Evolutionary conservation across 2,888 invertebrate genomes (phyloP).

Genomic region (Craniophora ligustri): DNA sequence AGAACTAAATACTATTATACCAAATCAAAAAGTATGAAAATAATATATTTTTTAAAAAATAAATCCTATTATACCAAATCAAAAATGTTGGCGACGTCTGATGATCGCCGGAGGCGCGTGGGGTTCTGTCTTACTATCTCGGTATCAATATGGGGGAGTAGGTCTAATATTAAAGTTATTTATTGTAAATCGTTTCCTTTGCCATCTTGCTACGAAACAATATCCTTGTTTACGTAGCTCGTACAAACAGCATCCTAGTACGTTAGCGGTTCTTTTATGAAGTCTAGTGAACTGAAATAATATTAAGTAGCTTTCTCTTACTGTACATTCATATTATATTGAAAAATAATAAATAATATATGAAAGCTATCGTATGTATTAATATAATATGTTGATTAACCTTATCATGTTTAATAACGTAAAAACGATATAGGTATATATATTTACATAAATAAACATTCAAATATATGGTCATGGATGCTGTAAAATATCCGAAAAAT

Average conservation of each 20-base stretch:
- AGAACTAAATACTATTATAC: neutral
- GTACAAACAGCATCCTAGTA: constrained; percentile 30
- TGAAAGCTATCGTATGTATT: too few relatives aligned
- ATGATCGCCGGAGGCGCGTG: constrained; percentile 78
- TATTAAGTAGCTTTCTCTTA: too few relatives aligned
- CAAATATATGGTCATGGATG: too few relatives aligned
- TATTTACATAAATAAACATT: neutral
- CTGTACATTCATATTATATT: too few relatives aligned
- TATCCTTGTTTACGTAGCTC: constrained; percentile 60
- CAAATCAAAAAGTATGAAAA: too few relatives aligned
- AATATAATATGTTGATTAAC: too few relatives aligned
- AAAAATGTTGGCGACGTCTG: constrained; percentile 72
- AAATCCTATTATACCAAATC: neutral
- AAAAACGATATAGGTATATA: neutral
- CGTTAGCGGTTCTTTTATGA: constrained; percentile 24
- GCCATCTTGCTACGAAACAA: constrained; percentile 72
- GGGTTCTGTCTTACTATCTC: constrained; percentile 81
- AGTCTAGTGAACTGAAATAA: neutral
- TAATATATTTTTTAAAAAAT: neutral
- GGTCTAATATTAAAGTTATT: constrained; percentile 87
- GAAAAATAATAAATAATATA: too few relatives aligned
- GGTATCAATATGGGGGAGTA: constrained; percentile 85
- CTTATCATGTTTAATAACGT: neutral
- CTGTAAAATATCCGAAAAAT: too few relatives aligned
- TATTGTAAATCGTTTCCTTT: constrained; percentile 85